phyloP scores from a whole-genome alignment of 2,888 invertebrate species.

The Gari tellinella region DNA sequence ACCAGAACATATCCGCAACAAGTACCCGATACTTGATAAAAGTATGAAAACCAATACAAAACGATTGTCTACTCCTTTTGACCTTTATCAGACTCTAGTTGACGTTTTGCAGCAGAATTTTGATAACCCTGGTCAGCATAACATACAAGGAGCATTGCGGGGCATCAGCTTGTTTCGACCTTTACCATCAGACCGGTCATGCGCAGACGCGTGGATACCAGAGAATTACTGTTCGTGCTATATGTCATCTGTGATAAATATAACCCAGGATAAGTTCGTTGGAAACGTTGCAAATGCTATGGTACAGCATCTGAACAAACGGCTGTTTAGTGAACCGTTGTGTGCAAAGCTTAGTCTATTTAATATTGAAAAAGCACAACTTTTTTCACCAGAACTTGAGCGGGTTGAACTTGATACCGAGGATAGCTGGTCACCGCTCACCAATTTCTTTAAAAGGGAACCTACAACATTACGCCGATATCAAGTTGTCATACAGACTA shows the following conservation, averaged over 20 bases:
- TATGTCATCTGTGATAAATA: slow-evolving; percentile 37
- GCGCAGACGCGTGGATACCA: slow-evolving; percentile 90
- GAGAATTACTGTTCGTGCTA: slow-evolving; percentile 86
- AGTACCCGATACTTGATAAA: slow-evolving; percentile 87
- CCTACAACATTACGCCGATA: slow-evolving; percentile 25
- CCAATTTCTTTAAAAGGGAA: slow-evolving; percentile 50
- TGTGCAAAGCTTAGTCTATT: slow-evolving; percentile 39
- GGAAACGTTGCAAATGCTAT: slow-evolving; percentile 15
- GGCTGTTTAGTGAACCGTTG: slow-evolving; percentile 7
- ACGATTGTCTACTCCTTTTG: slow-evolving; percentile 92
- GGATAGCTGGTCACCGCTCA: slow-evolving; percentile 48
- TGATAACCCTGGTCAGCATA: slow-evolving; percentile 32
- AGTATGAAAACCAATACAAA: slow-evolving; percentile 89
- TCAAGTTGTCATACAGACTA: slow-evolving; percentile 38
- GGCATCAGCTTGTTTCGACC: slow-evolving; percentile 90
- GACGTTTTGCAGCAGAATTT: slow-evolving; percentile 86
- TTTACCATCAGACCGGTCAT: slow-evolving; percentile 90
- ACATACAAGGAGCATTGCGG: slow-evolving; percentile 44
- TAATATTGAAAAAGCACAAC: slow-evolving; percentile 31
- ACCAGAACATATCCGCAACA: slow-evolving; percentile 89
- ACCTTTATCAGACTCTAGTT: slow-evolving; percentile 91
- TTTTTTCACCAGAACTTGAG: slow-evolving; percentile 34
- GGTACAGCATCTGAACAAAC: slow-evolving; percentile 29
- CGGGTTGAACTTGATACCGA: slow-evolving; percentile 38
- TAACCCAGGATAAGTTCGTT: slow-evolving; percentile 13